Evolutionary conservation across 2,888 invertebrate species (phyloP).

Genomic region (Julus scanicus): DNA sequence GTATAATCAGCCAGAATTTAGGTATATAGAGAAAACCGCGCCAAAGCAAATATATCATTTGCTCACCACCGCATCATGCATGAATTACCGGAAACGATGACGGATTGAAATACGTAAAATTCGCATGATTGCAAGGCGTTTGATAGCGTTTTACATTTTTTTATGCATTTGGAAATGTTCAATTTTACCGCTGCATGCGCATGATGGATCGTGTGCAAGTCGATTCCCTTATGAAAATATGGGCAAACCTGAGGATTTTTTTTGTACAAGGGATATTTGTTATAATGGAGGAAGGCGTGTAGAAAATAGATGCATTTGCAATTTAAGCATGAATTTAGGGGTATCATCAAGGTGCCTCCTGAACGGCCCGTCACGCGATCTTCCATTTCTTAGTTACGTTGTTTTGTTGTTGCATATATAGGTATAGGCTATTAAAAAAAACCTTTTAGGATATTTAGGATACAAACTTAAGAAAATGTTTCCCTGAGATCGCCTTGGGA

Average conservation of each 20-base stretch:
- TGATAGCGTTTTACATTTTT: neutral
- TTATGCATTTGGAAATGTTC: neutral
- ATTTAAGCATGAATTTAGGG: neutral
- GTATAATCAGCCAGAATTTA: neutral
- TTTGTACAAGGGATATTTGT: neutral
- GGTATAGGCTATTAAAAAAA: neutral
- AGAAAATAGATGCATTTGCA: neutral
- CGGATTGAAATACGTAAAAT: conserved; percentile 10
- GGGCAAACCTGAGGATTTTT: neutral
- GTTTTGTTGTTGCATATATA: neutral
- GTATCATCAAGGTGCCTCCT: neutral
- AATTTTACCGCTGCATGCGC: neutral
- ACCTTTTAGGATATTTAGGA: too few relatives aligned
- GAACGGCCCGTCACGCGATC: neutral
- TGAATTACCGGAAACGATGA: neutral
- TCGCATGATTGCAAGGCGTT: neutral
- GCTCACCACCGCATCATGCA: neutral
- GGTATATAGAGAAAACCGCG: neutral
- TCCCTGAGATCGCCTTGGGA: neutral
- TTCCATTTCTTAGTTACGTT: neutral
- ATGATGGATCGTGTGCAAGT: neutral
- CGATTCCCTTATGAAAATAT: neutral
- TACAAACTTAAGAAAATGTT: neutral
- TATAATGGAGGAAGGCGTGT: neutral
- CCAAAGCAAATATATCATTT: neutral